Evolutionary conservation across 2,888 invertebrate species (phyloP), one percentile per base, ranked within the genome.

Genomic region (Gymnocheta viridis): DNA sequence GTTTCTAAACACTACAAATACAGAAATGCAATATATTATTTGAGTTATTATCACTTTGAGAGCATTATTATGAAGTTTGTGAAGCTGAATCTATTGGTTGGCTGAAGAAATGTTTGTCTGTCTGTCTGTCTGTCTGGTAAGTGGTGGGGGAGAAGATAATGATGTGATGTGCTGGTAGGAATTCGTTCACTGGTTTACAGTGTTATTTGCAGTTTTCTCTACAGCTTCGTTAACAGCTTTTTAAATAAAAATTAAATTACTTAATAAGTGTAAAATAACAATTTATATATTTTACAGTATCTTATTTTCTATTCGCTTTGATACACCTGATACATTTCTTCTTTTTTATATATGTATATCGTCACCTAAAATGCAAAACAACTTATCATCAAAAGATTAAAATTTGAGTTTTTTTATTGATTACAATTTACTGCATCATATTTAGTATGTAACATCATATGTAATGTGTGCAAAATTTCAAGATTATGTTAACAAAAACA

Each of bases 181-280:
- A 79, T 76, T 76, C 56, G 44, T 76, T 67, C 27, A 77, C 58
- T 76, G 2, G 64, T 41, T 64, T 44, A 58, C n/a, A 66, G 14
- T 76, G 62, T 58, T 56, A n/a, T 44, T 54, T 73, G 17, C 24
- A 14, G 9, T 35, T 9, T 51, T 76, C 72, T 64, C 69, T 76
- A 67, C 49, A 49, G 56, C 60, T 74, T 66, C 54, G 70, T 70
- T 35, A 56, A 66, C 51, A 29, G 41, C n/a, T n/a, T n/a, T 22
- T 51, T 35, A 79, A 47, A 74, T 47, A 56, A 7, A 77, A 56
- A 64, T 51, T 38, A 78, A 78, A 81, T 78, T 81, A 81, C 81
- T 78, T 81, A 81, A 81, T 84, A 78, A 81, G 84, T 84, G 51
- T 78, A 47, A 73, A 81, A 84, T 84, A 81, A 73, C 77, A 49